Conservation (phyloP, 1,140 invertebrate genomes). For the Drosophila setifemur region DNA sequence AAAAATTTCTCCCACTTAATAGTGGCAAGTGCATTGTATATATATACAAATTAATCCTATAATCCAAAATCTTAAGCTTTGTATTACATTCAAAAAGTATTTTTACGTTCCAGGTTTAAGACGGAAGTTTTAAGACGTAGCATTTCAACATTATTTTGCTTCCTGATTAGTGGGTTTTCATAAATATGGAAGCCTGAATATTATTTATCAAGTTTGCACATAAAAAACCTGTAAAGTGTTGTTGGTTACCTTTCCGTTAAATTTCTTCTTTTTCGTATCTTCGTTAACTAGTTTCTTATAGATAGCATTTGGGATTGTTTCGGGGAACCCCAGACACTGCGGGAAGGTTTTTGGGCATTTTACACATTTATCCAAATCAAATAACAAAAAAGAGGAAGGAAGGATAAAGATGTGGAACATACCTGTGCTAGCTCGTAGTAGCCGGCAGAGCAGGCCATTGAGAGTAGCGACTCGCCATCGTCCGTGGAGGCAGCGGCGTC, state of each 20-base stretch:
- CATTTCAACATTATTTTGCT: too few relatives aligned
- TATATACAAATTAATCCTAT: too few relatives aligned
- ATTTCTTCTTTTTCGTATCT: not conserved
- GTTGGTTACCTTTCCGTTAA: not conserved
- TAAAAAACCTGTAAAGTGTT: too few relatives aligned
- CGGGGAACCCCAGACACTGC: not conserved
- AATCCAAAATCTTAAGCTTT: too few relatives aligned
- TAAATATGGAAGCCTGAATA: not conserved
- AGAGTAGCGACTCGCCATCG: conserved; percentile 95
- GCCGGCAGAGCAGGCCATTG: conserved; percentile 95
- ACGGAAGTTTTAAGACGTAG: too few relatives aligned
- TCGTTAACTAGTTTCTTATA: not conserved
- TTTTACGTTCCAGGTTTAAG: too few relatives aligned
- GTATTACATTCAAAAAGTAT: too few relatives aligned
- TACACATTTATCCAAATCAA: not conserved
- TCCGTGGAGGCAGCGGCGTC: conserved; percentile 94
- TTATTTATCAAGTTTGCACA: too few relatives aligned
- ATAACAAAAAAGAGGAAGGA: not conserved
- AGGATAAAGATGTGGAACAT: conserved; percentile 37
- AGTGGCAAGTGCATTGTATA: too few relatives aligned
- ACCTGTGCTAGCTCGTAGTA: conserved; percentile 97
- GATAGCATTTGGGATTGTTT: not conserved
- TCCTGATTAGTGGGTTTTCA: not conserved
- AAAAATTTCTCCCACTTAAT: too few relatives aligned
- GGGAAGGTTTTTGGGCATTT: not conserved